Base-by-base conservation (phyloP, 1,140 invertebrate species). In the Apis laboriosa region DNA sequence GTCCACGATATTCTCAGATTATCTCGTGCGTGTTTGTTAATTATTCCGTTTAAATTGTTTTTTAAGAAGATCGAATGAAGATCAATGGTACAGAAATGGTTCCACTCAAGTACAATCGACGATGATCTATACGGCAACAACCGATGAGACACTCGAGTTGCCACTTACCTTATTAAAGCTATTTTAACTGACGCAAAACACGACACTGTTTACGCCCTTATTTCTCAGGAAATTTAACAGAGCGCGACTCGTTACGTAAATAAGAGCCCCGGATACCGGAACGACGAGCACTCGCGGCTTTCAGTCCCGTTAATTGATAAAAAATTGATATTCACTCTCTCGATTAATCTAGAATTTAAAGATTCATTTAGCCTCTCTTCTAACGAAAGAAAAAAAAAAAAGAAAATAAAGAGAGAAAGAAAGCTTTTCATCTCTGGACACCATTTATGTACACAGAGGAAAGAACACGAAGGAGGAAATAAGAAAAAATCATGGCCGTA, bases 201-300 rank as follows among this genome's bases (percentile, higher is more conserved):
- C 68, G 77, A 71, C 73, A 81, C 84, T 82, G 75, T 85, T 76
- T 81, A 82, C 75, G 61, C 60, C 79, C 55, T 82, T 85, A 61
- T 75, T 82, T 82, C 66, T 49, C 64, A 64, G 79, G 19, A 43
- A 43, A 49, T 34, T 79, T 79, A 79, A 68, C 80, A 53, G 73
- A 77, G 73, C 64, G 64, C 80, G 64, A 61, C 64, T 82, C 55
- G 74, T 82, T 82, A 82, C 80, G 80, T 82, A 82, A 82, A 82
- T 77, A 82, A 77, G 64, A 55, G 43, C 43, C 34, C 34, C 34
- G 55, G 49, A 77, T 66, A 55, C 24, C 55, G 2, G 24, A n/a
- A 56, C 49, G 43, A 51, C 49, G 17, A 55, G 34, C 49, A 56
- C 55, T 49, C 12, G 19, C 24, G n/a, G 58, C 79, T 67, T 17